Evolutionary conservation across 2,113 vertebrate genomes (phyloP).

Genomic region (Nicator chloris): DNA sequence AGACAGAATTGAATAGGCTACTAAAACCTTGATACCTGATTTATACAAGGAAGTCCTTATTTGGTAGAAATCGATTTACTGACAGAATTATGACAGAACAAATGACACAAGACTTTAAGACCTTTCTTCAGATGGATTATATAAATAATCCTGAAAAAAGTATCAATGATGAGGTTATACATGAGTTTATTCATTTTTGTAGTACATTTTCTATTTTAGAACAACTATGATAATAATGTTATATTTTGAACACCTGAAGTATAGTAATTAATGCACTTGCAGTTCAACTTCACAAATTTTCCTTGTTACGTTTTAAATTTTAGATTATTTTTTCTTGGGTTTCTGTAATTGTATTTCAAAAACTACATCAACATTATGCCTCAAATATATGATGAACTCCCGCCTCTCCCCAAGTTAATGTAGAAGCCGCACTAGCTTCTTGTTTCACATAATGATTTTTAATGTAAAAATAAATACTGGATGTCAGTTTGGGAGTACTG

Average conservation of each 20-base stretch:
- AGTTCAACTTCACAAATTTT: not conserved
- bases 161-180: not conserved
- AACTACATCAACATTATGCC: fast-evolving
- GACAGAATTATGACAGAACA: not conserved
- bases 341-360: not conserved
- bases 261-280: not conserved
- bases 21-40: not conserved
- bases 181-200: not conserved
- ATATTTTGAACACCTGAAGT: not conserved
- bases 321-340: not conserved
- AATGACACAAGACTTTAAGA: not conserved
- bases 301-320: not conserved
- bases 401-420: not conserved
- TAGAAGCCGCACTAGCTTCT: not conserved
- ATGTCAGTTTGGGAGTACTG: not conserved
- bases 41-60: not conserved
- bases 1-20: not conserved
- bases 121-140: not conserved
- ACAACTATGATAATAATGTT: not conserved
- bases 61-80: not conserved
- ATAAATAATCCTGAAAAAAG: not conserved
- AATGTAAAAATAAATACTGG: not conserved
- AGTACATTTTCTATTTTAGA: not conserved
- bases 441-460: not conserved
- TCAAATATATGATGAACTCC: not conserved